Conservation (phyloP, 2,888 invertebrate species). For the Elysia crispata region DNA sequence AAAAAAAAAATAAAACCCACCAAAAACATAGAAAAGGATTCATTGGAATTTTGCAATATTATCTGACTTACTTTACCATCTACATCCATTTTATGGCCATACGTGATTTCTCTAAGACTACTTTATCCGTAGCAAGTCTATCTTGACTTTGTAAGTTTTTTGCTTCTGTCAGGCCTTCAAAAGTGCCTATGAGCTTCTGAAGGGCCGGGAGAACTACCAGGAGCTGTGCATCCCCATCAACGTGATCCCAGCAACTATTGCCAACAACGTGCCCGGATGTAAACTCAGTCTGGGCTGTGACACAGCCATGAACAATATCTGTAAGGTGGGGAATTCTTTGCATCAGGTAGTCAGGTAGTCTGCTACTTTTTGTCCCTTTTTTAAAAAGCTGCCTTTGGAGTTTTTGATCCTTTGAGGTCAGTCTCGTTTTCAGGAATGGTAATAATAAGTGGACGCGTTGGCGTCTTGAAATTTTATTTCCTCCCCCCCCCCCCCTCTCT, state of each 20-base stretch:
- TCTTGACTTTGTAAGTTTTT: too few species aligned
- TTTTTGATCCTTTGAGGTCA: neutral
- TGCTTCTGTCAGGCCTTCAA: constrained; percentile 39
- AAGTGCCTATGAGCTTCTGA: constrained; percentile 39
- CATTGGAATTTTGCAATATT: too few species aligned
- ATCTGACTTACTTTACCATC: neutral
- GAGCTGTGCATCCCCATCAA: constrained; percentile 46
- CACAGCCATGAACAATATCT: constrained; percentile 46
- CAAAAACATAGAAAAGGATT: too few species aligned
- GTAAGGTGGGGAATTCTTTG: constrained; percentile 28
- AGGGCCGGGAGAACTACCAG: constrained; percentile 18
- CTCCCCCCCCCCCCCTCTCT: neutral
- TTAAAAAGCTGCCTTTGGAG: too few species aligned
- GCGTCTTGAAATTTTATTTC: too few species aligned
- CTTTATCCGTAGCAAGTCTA: neutral
- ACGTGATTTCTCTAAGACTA: neutral
- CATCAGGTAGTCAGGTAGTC: neutral
- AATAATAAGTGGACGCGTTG: too few species aligned
- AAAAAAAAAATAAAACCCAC: too few species aligned
- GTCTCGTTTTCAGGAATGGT: neutral
- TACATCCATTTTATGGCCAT: neutral
- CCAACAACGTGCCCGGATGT: constrained; percentile 46
- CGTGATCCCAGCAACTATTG: constrained; percentile 42
- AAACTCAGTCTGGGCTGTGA: constrained; percentile 37
- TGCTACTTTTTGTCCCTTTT: neutral